Conservation (phyloP, 2,888 invertebrate species). For the Phanerotoma sp. region DNA sequence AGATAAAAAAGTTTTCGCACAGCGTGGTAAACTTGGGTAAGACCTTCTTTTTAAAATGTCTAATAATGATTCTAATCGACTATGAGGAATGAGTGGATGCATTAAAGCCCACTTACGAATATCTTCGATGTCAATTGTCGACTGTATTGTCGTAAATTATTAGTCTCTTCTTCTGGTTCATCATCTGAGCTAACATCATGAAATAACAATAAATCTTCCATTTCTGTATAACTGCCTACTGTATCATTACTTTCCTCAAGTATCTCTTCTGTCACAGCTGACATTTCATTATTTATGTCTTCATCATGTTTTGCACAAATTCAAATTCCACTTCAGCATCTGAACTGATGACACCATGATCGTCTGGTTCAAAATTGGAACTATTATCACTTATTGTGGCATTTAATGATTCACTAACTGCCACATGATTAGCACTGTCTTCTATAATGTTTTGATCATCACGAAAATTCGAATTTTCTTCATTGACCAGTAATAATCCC, state of each 20-base stretch:
- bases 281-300: neutral
- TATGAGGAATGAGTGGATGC: neutral
- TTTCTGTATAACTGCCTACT: no score
- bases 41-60: neutral
- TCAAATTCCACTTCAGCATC: neutral
- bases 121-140: neutral
- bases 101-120: slow-evolving; percentile 5
- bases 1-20: neutral
- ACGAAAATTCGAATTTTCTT: no score
- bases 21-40: neutral
- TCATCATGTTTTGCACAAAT: neutral
- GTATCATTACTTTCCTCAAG: no score
- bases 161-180: neutral
- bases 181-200: neutral
- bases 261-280: no score
- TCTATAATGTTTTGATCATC: neutral
- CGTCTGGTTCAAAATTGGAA: neutral
- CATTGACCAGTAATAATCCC: no score
- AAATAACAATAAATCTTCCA: neutral
- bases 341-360: neutral
- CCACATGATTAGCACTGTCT: no score
- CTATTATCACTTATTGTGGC: neutral
- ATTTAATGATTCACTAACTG: no score
- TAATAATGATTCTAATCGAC: neutral
- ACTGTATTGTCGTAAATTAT: neutral